Conservation (phyloP, 1,140 invertebrate species). For the Eriocheir sinensis region DNA sequence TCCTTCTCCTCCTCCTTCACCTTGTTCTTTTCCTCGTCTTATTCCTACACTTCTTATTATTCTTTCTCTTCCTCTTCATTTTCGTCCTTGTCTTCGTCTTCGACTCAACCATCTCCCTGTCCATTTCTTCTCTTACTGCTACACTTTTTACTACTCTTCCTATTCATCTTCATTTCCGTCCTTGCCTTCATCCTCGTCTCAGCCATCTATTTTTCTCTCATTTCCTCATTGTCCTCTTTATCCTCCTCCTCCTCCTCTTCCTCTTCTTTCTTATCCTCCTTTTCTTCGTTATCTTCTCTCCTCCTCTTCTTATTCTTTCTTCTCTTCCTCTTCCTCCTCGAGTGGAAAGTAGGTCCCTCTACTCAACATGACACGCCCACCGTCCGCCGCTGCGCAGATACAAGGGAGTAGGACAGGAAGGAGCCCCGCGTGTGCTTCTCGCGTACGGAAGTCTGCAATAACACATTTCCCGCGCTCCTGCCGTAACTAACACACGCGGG, state of each 20-base stretch:
- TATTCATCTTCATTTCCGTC: not conserved
- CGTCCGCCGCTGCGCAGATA: not conserved
- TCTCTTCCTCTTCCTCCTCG: not conserved
- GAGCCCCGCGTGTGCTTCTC: not conserved
- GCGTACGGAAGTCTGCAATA: conserved; percentile 3
- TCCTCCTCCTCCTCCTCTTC: no score
- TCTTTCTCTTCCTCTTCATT: no score
- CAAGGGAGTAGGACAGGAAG: conserved; percentile 5
- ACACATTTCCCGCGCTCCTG: conserved; percentile 28
- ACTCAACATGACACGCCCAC: not conserved
- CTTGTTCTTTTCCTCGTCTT: no score
- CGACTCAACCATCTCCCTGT: no score
- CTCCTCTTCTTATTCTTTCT: not conserved
- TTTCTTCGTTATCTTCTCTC: not conserved
- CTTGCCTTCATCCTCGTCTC: not conserved
- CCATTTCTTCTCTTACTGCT: no score
- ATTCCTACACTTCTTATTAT: no score
- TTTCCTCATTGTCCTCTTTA: no score
- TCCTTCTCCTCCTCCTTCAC: no score
- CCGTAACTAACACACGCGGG: not conserved
- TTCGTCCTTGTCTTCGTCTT: no score
- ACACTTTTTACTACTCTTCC: not conserved
- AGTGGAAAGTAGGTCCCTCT: not conserved
- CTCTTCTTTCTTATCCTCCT: not conserved
- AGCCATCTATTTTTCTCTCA: no score